These are phyloP conservation scores for Urosaurus nigricauda DNA, from an alignment of 2,797 vertebrate species.

Conservation along the genomic window DNA sequence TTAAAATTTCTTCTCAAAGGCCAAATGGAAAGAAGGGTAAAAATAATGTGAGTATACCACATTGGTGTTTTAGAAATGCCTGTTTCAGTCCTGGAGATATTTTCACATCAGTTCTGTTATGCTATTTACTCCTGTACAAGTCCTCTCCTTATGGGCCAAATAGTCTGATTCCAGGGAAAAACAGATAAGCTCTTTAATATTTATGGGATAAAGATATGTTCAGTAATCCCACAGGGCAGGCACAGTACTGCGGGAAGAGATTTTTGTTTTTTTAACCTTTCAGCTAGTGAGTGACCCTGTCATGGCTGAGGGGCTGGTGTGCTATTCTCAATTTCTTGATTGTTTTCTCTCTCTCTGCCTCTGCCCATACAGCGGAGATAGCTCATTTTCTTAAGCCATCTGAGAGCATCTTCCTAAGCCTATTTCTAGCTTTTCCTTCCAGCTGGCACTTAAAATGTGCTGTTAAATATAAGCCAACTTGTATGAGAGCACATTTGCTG, in stretches of 20 bases:
- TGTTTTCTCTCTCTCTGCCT: neutral
- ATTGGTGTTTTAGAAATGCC: neutral
- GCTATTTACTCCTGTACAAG: neutral
- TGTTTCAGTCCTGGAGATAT: neutral
- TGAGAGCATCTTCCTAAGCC: neutral
- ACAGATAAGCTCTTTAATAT: conserved; percentile 26
- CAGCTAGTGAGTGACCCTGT: rapidly evolving
- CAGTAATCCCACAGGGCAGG: neutral
- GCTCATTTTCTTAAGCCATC: conserved; percentile 6
- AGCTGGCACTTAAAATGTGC: conserved; percentile 16
- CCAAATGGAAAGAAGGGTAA: neutral
- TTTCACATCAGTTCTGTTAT: neutral
- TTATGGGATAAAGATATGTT: conserved; percentile 29
- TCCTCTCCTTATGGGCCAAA: neutral
- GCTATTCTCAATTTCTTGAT: neutral
- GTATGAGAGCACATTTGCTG: neutral
- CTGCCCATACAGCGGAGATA: neutral
- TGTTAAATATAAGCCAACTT: conserved; percentile 20
- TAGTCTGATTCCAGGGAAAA: conserved; percentile 3
- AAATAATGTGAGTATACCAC: neutral
- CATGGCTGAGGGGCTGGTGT: neutral
- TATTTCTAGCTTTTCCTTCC: conserved; percentile 20
- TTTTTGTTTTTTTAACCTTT: neutral
- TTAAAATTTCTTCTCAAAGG: neutral
- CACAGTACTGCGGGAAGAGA: rapidly evolving